phyloP scores from a whole-genome alignment of 2,888 invertebrate species.

The Phymatocera aterrima region DNA sequence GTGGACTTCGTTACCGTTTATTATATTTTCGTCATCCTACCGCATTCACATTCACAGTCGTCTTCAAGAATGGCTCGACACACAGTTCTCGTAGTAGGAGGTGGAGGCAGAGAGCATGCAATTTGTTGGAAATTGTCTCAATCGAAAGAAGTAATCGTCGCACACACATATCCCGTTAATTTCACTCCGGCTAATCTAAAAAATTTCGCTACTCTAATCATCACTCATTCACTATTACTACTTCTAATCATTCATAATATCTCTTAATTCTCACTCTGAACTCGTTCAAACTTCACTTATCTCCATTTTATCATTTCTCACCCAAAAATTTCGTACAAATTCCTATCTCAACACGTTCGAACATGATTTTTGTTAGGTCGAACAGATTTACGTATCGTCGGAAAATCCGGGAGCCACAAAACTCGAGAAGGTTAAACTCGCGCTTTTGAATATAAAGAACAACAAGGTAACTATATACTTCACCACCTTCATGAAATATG shows the following conservation, averaged over 20 bases:
- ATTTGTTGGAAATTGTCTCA: constrained; percentile 95
- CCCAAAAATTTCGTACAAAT: too few relatives aligned
- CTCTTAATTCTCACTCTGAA: constrained; percentile 1
- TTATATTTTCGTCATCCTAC: background rate
- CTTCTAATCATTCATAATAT: constrained; percentile 2
- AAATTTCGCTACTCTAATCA: background rate
- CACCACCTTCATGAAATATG: background rate
- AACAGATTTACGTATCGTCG: constrained; percentile 87
- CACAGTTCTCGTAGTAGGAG: constrained; percentile 89
- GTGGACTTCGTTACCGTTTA: background rate
- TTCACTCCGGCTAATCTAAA: background rate
- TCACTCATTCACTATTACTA: background rate
- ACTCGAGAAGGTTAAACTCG: constrained; percentile 82
- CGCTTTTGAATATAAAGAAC: constrained; percentile 82
- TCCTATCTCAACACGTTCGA: too few relatives aligned
- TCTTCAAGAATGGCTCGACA: constrained; percentile 60
- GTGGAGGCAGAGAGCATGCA: constrained; percentile 97
- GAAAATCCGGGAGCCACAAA: constrained; percentile 91
- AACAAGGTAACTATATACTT: constrained; percentile 79
- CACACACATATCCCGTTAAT: background rate
- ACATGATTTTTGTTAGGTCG: constrained; percentile 77
- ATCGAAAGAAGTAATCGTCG: constrained; percentile 77
- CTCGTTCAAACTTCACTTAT: too few relatives aligned
- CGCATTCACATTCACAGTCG: background rate
- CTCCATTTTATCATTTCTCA: too few relatives aligned